phyloP scores from a whole-genome alignment of 2,797 vertebrate genomes.

The Parauchenoglanis ngamensis region DNA sequence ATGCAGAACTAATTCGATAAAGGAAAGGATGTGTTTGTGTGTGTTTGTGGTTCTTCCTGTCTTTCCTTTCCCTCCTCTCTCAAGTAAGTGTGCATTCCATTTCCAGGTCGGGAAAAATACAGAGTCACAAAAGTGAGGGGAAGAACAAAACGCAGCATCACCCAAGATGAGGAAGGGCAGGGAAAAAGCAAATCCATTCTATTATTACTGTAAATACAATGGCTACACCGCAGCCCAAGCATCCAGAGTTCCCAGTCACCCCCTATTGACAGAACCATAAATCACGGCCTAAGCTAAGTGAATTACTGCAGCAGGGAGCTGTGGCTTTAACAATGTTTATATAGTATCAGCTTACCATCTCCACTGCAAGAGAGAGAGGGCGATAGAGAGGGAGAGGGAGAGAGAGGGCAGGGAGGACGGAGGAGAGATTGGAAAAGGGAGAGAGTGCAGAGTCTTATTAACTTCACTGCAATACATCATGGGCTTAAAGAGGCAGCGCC shows the following conservation, averaged over 20 bases:
- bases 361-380: conserved; percentile 66
- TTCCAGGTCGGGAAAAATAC: conserved; percentile 32
- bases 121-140: conserved; percentile 9
- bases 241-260: conserved; percentile 77
- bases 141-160: conserved; percentile 41
- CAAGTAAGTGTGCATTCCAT: conserved; percentile 46
- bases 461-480: conserved; percentile 70
- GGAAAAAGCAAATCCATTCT: conserved; percentile 70
- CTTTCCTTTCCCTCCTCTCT: conserved; percentile 8
- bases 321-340: conserved; percentile 85
- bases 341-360: conserved; percentile 82
- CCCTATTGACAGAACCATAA: conserved; percentile 90
- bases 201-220: conserved; percentile 83
- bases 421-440: conserved; percentile 67
- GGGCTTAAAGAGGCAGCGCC: conserved; percentile 60
- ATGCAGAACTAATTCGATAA: conserved; percentile 55
- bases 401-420: conserved; percentile 45
- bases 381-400: conserved; percentile 47
- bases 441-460: conserved; percentile 70
- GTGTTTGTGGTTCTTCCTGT: conserved; percentile 26
- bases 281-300: conserved; percentile 89
- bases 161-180: conserved; percentile 50
- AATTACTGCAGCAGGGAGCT: conserved; percentile 87
- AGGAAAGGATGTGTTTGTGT: conserved; percentile 49
- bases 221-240: conserved; percentile 72